A percentile compares a stretch with the other conserved stretches of the same genome.
phyloP scores from a whole-genome alignment of 2,888 invertebrate species.

The Lasioglossum zephyrum region DNA sequence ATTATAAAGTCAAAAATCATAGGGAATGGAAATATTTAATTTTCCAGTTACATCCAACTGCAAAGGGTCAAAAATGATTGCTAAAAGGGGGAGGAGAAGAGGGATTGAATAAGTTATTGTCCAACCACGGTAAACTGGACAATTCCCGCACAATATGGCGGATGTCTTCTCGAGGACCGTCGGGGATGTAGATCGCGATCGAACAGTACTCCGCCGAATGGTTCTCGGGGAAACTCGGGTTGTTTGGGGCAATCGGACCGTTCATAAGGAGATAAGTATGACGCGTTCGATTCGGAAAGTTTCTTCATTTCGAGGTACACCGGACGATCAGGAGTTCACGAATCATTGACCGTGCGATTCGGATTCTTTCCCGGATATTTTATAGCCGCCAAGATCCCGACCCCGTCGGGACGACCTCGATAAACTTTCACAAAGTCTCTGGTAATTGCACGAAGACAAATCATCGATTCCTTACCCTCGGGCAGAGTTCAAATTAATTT shows the following conservation, averaged over 20 bases:
- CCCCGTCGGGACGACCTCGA: constrained; percentile 36
- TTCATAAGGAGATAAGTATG: constrained; percentile 54
- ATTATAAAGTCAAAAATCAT: too few relatives aligned
- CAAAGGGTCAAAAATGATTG: not conserved
- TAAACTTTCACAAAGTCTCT: constrained; percentile 35
- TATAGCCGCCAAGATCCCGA: constrained; percentile 35
- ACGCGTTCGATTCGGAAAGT: constrained; percentile 64
- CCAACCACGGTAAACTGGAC: not conserved
- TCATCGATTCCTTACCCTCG: not conserved
- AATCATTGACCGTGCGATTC: constrained; percentile 62
- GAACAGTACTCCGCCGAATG: constrained; percentile 33
- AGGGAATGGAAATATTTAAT: too few relatives aligned
- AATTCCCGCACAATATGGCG: not conserved
- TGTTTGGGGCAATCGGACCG: constrained; percentile 56
- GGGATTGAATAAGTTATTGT: not conserved
- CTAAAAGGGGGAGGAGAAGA: not conserved
- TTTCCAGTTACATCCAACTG: too few relatives aligned
- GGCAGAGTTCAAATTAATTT: not conserved
- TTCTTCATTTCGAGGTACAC: constrained; percentile 63
- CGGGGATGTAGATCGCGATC: constrained; percentile 15
- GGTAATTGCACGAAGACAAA: constrained; percentile 8
- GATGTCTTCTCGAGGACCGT: not conserved
- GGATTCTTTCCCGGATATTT: constrained; percentile 57
- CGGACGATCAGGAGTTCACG: constrained; percentile 61
- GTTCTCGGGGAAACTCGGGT: constrained; percentile 41